Conservation (phyloP, 2,113 vertebrate species). For the Pelvicachromis taeniatus region DNA sequence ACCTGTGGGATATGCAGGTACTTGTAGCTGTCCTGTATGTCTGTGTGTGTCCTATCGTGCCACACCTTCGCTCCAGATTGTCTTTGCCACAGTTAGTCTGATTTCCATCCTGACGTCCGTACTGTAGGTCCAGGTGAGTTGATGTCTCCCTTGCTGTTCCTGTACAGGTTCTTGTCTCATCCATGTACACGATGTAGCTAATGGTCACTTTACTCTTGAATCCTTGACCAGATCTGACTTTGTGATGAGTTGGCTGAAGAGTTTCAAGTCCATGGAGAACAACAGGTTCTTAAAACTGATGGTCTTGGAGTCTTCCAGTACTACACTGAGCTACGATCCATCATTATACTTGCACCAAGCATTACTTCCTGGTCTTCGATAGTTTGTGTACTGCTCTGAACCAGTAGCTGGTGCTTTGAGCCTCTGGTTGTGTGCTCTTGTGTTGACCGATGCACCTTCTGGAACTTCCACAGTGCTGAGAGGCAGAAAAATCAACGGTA, state of each 20-base stretch:
- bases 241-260: background rate
- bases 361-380: background rate
- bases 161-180: background rate
- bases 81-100: background rate
- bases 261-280: background rate
- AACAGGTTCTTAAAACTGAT: background rate
- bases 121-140: background rate
- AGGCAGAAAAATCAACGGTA: fast-evolving
- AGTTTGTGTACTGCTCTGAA: background rate
- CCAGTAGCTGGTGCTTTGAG: background rate
- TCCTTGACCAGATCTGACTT: background rate
- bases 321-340: background rate
- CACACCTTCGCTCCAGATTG: fast-evolving
- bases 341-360: background rate
- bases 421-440: background rate
- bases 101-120: background rate
- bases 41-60: background rate
- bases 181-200: background rate
- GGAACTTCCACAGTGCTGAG: background rate
- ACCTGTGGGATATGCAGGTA: background rate
- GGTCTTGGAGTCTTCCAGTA: background rate
- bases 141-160: background rate
- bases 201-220: background rate
- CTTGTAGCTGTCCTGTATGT: background rate
- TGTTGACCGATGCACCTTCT: fast-evolving